Evolutionary conservation across 2,888 invertebrate species (phyloP), one percentile per base, ranked within the genome.

Genomic region (Tholera decimalis): DNA sequence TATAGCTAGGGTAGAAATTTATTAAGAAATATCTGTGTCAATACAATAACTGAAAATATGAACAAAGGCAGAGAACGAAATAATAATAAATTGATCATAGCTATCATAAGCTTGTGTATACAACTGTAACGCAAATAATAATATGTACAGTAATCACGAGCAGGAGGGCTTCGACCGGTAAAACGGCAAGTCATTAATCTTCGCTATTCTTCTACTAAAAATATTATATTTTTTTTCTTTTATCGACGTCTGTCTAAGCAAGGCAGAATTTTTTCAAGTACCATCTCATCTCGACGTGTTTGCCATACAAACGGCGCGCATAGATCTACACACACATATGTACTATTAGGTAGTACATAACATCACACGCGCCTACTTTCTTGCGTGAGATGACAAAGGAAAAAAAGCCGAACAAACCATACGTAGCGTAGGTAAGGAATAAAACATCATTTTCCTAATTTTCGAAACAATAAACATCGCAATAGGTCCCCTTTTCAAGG

Each of bases 171-270:
- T 51, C 53, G 55, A 64, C 46, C 53, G 53, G 63, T 69, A 73
- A 73, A 77, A 71, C 59, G 67, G 46, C 72, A 66, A 66, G 60
- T 75, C 84, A 70, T 83, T 79, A 79, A 80, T 84, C 79, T 83
- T 80, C 53, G 73, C 51, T 64, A 66, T 70, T 80, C 66, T 72
- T 72, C 51, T 66, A 70, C 69, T 70, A 43, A 58, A 61, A 66
- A 77, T 73, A 68, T 78, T 68, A 82, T 79, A 76, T 79, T 74
- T 76, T 69, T n/a, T 47, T 47, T 64, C 33, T 43, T 76, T 63
- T 67, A 64, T 66, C 53, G 67, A 60, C 46, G 30, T 51, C 44
- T 30, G 61, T 63, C 44, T 77, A 57, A 64, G 60, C 47, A 61
- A 49, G 69, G 53, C 63, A 70, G 57, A 50, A 20, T 43, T 66